Evolutionary conservation across 2,113 vertebrate genomes (phyloP), one percentile per base, ranked within the genome.

Genomic region (Capreolus pygargus): DNA sequence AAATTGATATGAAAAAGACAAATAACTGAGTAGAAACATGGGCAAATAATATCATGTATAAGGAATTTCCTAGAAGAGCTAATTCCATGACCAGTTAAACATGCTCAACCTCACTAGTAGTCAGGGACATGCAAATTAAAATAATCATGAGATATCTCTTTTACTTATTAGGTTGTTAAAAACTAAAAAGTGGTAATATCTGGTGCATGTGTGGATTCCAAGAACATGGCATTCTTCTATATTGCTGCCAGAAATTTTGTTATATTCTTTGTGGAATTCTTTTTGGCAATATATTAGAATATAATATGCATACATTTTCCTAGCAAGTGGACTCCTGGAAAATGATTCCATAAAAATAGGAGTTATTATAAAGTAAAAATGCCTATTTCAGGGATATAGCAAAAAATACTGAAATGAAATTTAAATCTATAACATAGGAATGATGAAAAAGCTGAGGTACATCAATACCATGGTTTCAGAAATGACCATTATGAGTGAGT

Each of bases 181-280:
- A 95, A 64, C 81, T 94, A 89, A 96, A 95, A 91, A 86, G 2
- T 92, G 36, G 17, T 33, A 89, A 94, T 95, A 89, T 67, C 54
- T 91, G 39, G 28, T 61, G 30, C 23, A 83, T 50, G 30, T 64
- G 43, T 39, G 54, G 11, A 92, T 86, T 94, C 70, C 9, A 83
- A 86, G 60, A 50, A 47, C 57, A 45, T 78, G 52, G 27, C 9
- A 92, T 43, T 89, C 52, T 86, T 82, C 82, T 67, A 28, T 50
- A 92, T 84, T 92, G 61, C 50, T 78, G n/a, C 19, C 82, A 28
- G 79, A 58, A 89, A 67, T 90, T 92, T 94, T 82, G 7, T 86
- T 96, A 64, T 39, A 58, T 12, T 97, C 67, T 86, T 84, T 60
- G n/a, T 78, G 7, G 17, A 96, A 86, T 78, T 95, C 74, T 70